Conservation (phyloP, 2,113 vertebrate species). For the Plotosus lineatus region DNA sequence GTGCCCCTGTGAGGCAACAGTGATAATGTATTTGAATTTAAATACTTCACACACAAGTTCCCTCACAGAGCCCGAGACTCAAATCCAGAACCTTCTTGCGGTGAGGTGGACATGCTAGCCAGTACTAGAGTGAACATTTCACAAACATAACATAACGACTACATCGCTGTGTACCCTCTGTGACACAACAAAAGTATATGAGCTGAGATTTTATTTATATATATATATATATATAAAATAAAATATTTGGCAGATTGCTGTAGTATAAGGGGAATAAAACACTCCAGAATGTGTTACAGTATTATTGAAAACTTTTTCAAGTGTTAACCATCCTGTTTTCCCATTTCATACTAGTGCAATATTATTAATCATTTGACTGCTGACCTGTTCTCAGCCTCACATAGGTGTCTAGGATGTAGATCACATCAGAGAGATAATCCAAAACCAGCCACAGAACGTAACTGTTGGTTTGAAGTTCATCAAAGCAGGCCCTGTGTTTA, state of each 20-base stretch:
- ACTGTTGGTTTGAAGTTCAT: constrained; percentile 82
- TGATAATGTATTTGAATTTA: no score
- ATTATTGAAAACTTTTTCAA: neutral
- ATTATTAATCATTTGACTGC: neutral
- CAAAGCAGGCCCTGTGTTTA: constrained; percentile 86
- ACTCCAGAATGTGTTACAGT: neutral
- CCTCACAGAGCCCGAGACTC: no score
- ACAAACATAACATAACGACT: no score
- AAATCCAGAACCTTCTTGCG: no score
- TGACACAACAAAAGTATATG: no score
- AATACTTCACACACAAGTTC: no score
- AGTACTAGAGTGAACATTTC: no score
- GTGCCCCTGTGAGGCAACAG: no score
- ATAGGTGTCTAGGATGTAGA: constrained; percentile 84
- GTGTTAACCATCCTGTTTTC: neutral
- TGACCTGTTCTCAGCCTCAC: constrained; percentile 87
- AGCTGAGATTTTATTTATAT: no score
- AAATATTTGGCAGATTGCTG: neutral
- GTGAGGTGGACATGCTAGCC: no score
- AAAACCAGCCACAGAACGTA: constrained; percentile 84
- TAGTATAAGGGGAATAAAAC: neutral
- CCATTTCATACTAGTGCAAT: neutral
- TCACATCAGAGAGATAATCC: constrained; percentile 85
- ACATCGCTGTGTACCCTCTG: no score
- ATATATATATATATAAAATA: no score